Evolutionary conservation across 2,113 vertebrate species (phyloP), one percentile per base, ranked within the genome.

Genomic region (Geococcyx californianus): DNA sequence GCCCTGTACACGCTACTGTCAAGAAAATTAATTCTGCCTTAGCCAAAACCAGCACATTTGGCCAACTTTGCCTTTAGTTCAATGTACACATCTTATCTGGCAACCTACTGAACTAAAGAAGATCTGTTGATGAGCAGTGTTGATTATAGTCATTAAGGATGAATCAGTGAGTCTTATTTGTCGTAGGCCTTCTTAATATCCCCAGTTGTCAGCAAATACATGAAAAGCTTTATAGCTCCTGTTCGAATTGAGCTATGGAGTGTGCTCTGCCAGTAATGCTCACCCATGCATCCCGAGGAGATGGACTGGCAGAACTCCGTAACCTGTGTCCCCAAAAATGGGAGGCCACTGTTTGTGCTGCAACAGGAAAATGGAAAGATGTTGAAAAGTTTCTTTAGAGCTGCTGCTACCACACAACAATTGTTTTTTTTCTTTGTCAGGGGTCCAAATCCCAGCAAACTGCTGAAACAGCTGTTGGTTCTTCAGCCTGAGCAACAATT

Each of bases 401-500:
- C 44, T 84, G 21, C 23, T 9, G 4, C 63, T 83, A 54, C 59
- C 73, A 58, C 20, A 54, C 44, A 81, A 42, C 40, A 11, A 3
- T 2, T 7, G 36, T 10, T 10, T 59, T 76, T 76, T 93, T 75
- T 94, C 42, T 16, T 94, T 91, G 20, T 8, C 97, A 99, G 99
- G 92, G 99, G 99, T 7, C 99, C 99, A 13, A 99, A 99, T 97
- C 99, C 99, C 75, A 99, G 99, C 97, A 99, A 99, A 88, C 98
- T 99, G 74, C 96, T 99, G 52, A 99, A 99, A 96, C 99, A 99
- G 96, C 95, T 99, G 84, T 79, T 99, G 96, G 98, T 99, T 77
- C 98, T 99, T 76, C 99, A 99, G 58, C 99, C 99, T 0, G 99
- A 99, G 25, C 99, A 99, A 90, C 99, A 99, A 91, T 97, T 99